Evolutionary conservation across 2,113 vertebrate genomes (phyloP).

Genomic region (Electrona antarctica): DNA sequence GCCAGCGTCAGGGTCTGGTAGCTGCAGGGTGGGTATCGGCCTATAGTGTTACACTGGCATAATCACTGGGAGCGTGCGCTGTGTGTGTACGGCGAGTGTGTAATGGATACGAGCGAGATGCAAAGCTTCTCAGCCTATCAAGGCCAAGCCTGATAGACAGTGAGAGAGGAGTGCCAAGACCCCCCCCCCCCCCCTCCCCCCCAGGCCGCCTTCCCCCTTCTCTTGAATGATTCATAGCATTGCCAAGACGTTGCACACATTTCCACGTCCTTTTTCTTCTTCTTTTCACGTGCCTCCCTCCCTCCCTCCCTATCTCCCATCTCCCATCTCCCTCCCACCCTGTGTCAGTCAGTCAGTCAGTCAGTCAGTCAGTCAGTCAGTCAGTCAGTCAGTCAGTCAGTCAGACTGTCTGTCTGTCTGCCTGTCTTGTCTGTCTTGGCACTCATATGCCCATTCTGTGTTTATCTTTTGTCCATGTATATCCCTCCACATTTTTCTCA

Average conservation of each 20-base stretch:
- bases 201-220: slow-evolving; percentile 7
- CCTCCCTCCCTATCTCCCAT: slow-evolving; percentile 40
- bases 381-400: too few relatives aligned
- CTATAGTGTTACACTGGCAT: slow-evolving; percentile 39
- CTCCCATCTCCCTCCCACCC: not conserved
- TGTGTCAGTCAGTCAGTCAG: not conserved
- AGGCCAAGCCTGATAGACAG: slow-evolving; percentile 47
- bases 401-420: not conserved
- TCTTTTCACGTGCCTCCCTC: not conserved
- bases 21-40: slow-evolving; percentile 24
- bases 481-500: not conserved
- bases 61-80: not conserved
- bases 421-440: slow-evolving; percentile 7
- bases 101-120: slow-evolving; percentile 50
- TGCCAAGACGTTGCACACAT: slow-evolving; percentile 18
- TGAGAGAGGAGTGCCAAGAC: slow-evolving; percentile 29
- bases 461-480: not conserved
- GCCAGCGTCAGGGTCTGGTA: slow-evolving; percentile 38
- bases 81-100: slow-evolving; percentile 29
- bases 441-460: slow-evolving; percentile 1
- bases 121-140: slow-evolving; percentile 35
- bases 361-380: too few relatives aligned
- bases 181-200: slow-evolving; percentile 8
- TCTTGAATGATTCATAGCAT: slow-evolving; percentile 45
- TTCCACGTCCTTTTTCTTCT: slow-evolving; percentile 24